These are phyloP conservation scores for Coelinius sp. DNA, from an alignment of 2,888 invertebrate species.

Conservation along the genomic window DNA sequence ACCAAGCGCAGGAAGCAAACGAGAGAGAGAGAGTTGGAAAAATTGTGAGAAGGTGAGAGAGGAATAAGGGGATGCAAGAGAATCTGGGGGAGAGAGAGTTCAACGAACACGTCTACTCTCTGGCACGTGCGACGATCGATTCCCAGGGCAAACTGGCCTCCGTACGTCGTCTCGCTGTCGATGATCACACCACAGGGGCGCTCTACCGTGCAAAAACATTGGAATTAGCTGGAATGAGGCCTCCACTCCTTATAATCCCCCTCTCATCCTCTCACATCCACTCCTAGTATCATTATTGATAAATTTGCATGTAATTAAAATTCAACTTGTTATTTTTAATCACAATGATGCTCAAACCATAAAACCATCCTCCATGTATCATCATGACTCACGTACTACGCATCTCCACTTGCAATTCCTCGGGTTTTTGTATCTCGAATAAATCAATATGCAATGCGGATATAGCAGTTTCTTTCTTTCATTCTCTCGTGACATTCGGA, in stretches of 20 bases:
- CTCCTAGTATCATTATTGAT: constrained; percentile 25
- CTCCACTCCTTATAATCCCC: not conserved
- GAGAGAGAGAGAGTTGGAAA: constrained; percentile 19
- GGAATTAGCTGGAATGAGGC: constrained; percentile 29
- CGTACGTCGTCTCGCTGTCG: constrained; percentile 24
- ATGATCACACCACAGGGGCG: constrained; percentile 35
- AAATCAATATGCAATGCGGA: constrained; percentile 35
- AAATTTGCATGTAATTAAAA: constrained; percentile 36
- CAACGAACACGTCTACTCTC: constrained; percentile 38
- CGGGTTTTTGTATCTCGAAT: constrained; percentile 10
- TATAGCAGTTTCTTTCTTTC: constrained; percentile 6
- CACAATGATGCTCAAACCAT: not conserved
- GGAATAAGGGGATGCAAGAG: constrained; percentile 20
- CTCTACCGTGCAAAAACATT: constrained; percentile 22
- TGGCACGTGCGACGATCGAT: constrained; percentile 44
- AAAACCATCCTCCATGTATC: not conserved
- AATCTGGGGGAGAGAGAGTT: constrained; percentile 36
- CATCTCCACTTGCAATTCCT: constrained; percentile 5
- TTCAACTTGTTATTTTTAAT: not conserved
- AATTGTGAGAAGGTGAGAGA: constrained; percentile 10
- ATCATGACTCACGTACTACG: constrained; percentile 21
- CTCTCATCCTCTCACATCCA: not conserved
- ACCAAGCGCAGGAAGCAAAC: constrained; percentile 1
- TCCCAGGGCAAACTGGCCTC: constrained; percentile 27
- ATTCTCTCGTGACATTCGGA: constrained; percentile 29